Evolutionary conservation across 1,140 invertebrate species (phyloP), one percentile per base, ranked within the genome.

Genomic region (Drosophila neocordata): DNA sequence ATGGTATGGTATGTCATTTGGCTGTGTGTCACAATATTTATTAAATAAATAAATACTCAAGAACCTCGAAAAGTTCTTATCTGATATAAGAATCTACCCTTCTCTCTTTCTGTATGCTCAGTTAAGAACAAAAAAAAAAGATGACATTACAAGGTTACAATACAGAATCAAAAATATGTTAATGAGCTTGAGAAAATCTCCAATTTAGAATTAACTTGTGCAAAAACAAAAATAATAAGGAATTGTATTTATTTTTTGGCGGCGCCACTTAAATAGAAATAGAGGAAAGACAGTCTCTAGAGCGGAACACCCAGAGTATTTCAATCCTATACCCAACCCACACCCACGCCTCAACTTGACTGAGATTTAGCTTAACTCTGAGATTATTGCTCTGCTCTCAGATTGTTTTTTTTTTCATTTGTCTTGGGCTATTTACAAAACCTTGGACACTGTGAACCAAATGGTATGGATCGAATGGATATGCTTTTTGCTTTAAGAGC

Each of bases 391-490:
- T 24, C 24, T 41, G 38, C 13, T 41, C 38, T 41, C 4, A 41
- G n/a, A 41, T n/a, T n/a, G 13, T 13, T 41, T 41, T 41, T 41
- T n/a, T 12, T 41, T 41, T 41, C 13, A 4, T 15, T 18, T 44
- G 37, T 53, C n/a, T 34, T 59, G 69, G 63, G 52, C 65, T 87
- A 65, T 85, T 87, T 85, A 88, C 78, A 82, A 87, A 85, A 88
- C 82, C 83, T 85, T 85, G 82, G 82, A 85, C 78, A 62, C 6
- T 31, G 41, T 87, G 85, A 82, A 73, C 81, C 81, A 66, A 79
- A 73, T 65, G 72, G 59, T 58, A 38, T 59, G 57, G 55, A 64
- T 52, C 48, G 69, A 70, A 65, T 74, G 48, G 44, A 20, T 63
- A 27, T 64, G 70, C 35, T 69, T 62, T 60, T 41, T 55, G 56